Conservation (phyloP, 2,797 vertebrate species). For the Myripristis jacobus region DNA sequence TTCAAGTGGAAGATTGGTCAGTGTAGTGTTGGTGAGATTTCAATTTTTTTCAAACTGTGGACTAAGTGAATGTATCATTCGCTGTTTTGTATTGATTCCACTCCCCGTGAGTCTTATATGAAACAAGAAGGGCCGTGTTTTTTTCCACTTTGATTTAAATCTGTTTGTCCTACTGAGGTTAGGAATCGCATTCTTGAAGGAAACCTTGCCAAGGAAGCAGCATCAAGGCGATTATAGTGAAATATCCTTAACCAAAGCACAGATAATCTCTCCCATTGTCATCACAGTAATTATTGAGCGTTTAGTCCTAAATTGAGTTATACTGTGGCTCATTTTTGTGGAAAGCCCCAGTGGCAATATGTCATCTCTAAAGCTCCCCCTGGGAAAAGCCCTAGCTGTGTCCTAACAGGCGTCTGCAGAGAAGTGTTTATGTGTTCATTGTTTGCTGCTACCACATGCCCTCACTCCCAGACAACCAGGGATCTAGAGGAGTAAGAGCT, state of each 20-base stretch:
- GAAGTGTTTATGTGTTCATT: conserved; percentile 78
- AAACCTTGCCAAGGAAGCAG: neutral
- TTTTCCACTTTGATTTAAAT: neutral
- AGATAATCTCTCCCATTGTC: conserved; percentile 28
- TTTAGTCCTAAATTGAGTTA: conserved; percentile 70
- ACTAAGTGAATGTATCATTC: neutral
- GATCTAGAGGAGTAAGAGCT: conserved; percentile 39
- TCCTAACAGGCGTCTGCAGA: conserved; percentile 48
- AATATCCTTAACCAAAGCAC: neutral
- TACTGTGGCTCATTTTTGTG: conserved; percentile 59
- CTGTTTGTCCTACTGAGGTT: neutral
- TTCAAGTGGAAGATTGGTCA: conserved; percentile 22
- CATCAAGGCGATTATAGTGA: neutral
- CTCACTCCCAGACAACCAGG: conserved; percentile 52
- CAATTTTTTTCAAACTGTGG: conserved; percentile 11
- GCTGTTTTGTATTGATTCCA: conserved; percentile 10
- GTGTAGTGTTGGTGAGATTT: neutral
- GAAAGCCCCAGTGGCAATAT: conserved; percentile 69
- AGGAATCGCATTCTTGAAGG: neutral
- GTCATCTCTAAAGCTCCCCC: conserved; percentile 43
- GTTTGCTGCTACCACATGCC: conserved; percentile 64
- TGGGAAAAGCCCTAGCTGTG: conserved; percentile 67
- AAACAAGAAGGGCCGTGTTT: neutral
- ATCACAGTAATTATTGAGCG: conserved; percentile 42
- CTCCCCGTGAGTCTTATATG: conserved; percentile 6